Percentiles rank a stretch among this genome's conserved stretches.
These are phyloP conservation scores for Brachyopa scutellaris DNA, from an alignment of 2,888 invertebrate genomes.

Conservation along the genomic window DNA sequence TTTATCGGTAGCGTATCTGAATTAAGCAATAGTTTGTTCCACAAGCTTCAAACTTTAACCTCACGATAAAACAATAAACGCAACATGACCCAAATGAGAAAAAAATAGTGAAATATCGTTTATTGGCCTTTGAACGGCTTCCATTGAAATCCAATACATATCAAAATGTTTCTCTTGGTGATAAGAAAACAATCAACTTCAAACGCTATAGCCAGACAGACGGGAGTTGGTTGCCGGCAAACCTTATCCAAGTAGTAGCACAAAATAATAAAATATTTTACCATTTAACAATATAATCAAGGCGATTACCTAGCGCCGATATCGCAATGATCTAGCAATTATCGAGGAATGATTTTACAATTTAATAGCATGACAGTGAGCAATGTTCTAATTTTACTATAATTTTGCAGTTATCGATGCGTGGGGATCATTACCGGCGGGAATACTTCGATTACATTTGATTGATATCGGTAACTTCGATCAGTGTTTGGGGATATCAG, in stretches of 20 bases:
- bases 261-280: too few species aligned
- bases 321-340: background rate
- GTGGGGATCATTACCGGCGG: constrained; percentile 77
- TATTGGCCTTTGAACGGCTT: too few species aligned
- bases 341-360: background rate
- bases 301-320: background rate
- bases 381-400: background rate
- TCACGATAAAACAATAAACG: too few species aligned
- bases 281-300: background rate
- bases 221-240: too few species aligned
- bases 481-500: constrained; percentile 74
- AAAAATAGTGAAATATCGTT: too few species aligned
- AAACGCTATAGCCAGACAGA: background rate
- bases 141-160: too few species aligned
- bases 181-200: background rate
- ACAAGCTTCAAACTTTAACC: too few species aligned
- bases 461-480: constrained; percentile 77
- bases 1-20: too few species aligned
- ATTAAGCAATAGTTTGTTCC: too few species aligned
- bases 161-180: background rate
- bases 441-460: constrained; percentile 75
- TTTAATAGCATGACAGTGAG: background rate
- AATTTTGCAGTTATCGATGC: constrained; percentile 77
- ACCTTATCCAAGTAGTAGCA: too few species aligned
- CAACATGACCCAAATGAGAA: too few species aligned